These are phyloP conservation scores for Macroteleia sp. DNA, from an alignment of 2,888 invertebrate genomes.

Conservation along the genomic window DNA sequence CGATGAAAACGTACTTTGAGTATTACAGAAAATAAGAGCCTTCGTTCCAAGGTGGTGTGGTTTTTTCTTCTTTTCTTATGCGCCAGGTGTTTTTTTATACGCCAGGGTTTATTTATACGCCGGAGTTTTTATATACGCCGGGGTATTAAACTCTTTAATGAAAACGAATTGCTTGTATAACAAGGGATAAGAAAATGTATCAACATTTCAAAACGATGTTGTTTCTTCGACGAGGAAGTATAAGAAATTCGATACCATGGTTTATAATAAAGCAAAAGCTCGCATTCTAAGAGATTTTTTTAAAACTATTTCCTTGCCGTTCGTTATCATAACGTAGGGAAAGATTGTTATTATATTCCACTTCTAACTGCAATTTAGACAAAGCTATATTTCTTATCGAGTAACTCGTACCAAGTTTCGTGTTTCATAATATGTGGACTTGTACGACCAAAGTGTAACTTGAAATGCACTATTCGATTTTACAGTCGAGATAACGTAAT, in stretches of 20 bases:
- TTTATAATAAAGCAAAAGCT: constrained; percentile 16
- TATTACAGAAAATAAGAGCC: constrained; percentile 27
- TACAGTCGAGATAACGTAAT: too few relatives aligned
- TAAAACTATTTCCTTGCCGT: too few relatives aligned
- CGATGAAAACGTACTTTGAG: constrained; percentile 22
- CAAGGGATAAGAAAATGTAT: too few relatives aligned
- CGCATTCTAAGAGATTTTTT: too few relatives aligned
- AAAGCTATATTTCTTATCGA: constrained; percentile 40
- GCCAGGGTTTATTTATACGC: too few relatives aligned
- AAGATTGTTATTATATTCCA: constrained; percentile 63
- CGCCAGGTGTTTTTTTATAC: too few relatives aligned
- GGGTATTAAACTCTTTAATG: constrained; percentile 33
- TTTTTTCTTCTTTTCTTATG: constrained; percentile 19
- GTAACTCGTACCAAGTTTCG: constrained; percentile 26
- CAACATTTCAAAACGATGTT: neutral
- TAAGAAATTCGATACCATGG: constrained; percentile 12
- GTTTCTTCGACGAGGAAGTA: neutral
- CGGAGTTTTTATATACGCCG: too few relatives aligned
- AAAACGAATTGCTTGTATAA: neutral
- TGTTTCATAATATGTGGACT: constrained; percentile 34
- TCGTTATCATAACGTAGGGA: constrained; percentile 47
- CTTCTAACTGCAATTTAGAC: constrained; percentile 49
- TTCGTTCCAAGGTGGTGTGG: constrained; percentile 30
- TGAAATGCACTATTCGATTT: constrained; percentile 3
- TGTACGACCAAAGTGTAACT: neutral